Base-by-base conservation (phyloP, 2,888 invertebrate species). In the Erannis defoliaria region DNA sequence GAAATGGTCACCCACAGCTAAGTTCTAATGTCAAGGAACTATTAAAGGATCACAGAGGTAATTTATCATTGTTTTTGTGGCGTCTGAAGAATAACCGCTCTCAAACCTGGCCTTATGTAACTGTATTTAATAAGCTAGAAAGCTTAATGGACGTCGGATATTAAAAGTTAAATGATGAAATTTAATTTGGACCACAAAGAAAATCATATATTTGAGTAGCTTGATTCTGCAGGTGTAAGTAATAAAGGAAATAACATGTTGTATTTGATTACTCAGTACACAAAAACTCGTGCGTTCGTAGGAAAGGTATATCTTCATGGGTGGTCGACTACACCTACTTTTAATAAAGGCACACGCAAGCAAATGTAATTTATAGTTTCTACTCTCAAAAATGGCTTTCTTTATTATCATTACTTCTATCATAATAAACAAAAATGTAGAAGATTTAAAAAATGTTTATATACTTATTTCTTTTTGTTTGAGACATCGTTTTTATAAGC, bases 1-100 rank as follows among this genome's bases (percentile, higher is more conserved):
- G 64, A 68, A 55, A 68, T 62, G 55, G 73, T 77, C 78, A 77
- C 77, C 77, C 77, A 80, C 76, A 67, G 71, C 70, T 68, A 69
- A 71, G 67, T 76, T 77, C 68, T 69, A 76, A 82, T 78, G 83
- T 86, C 85, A 82, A 84, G 74, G 80, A 85, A 81, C 84, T 80
- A 77, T 77, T 77, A 72, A 63, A 79, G 78, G 79, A 82, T 77
- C 75, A 77, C 72, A 79, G 73, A 74, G 68, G 80, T 77, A 79
- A 91, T 90, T 82, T 80, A 89, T 91, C 89, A 88, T 82, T 74
- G 82, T 88, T 88, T 89, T 89, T 89, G 85, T 84, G 80, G 73
- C 77, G 71, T 64, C 67, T 67, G 77, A 80, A 73, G 68, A 80
- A 80, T 79, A 80, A 75, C 74, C 76, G 73, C 74, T 50, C 37